phyloP scores from a whole-genome alignment of 2,888 invertebrate genomes.

The Cheilosia urbana region DNA sequence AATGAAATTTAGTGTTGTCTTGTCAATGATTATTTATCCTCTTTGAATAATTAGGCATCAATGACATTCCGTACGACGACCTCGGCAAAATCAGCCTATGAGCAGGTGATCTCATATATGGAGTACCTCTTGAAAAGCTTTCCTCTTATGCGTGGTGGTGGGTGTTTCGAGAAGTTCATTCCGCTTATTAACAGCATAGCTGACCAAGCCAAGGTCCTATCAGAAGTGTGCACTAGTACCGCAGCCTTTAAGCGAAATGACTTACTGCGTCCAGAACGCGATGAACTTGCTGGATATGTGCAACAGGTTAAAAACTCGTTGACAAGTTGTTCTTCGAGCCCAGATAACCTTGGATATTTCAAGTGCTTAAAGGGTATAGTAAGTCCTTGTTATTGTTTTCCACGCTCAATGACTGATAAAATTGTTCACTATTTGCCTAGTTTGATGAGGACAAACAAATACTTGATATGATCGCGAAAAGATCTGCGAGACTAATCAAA shows the following conservation, averaged over 20 bases:
- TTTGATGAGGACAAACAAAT: constrained; percentile 12
- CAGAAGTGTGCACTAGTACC: not conserved
- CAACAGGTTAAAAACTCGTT: not conserved
- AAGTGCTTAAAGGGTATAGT: constrained; percentile 4
- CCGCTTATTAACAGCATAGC: constrained; percentile 11
- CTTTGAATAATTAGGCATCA: not conserved
- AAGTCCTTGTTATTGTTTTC: constrained; percentile 1
- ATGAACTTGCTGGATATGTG: not conserved
- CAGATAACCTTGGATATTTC: constrained; percentile 1
- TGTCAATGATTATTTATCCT: not conserved
- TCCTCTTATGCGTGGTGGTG: constrained; percentile 2
- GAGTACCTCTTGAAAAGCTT: not conserved
- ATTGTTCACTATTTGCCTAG: not conserved
- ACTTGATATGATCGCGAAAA: constrained; percentile 5
- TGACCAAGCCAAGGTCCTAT: not conserved
- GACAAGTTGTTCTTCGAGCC: not conserved
- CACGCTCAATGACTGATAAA: too few species aligned
- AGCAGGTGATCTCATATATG: constrained; percentile 9
- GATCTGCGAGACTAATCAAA: not conserved
- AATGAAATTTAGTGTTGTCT: not conserved
- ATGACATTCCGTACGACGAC: not conserved
- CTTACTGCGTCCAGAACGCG: not conserved
- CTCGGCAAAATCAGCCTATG: not conserved
- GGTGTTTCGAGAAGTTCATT: constrained; percentile 36
- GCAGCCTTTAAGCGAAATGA: not conserved